A percentile compares a stretch with the other conserved stretches of the same genome.
phyloP scores from a whole-genome alignment of 1,140 invertebrate species.

The Chymomyza costata region DNA sequence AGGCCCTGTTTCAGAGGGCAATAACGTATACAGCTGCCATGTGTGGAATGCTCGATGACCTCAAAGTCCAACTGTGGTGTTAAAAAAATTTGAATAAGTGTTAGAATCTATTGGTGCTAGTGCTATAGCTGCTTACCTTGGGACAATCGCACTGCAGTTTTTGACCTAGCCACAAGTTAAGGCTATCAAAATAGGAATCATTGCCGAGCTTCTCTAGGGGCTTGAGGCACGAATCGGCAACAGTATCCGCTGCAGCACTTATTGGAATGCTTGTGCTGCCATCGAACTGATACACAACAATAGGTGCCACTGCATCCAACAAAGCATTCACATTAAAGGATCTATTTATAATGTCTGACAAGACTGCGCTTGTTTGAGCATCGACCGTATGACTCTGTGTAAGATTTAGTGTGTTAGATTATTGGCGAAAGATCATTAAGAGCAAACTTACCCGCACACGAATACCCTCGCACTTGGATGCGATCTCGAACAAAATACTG shows the following conservation, averaged over 20 bases:
- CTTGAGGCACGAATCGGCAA: slow-evolving; percentile 28
- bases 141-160: slow-evolving; percentile 87
- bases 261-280: slow-evolving; percentile 75
- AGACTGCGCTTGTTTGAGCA: slow-evolving; percentile 52
- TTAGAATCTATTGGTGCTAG: background rate
- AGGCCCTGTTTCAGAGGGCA: slow-evolving; percentile 68
- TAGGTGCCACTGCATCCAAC: slow-evolving; percentile 89
- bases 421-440: background rate
- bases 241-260: slow-evolving; percentile 49
- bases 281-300: slow-evolving; percentile 92
- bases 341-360: slow-evolving; percentile 64
- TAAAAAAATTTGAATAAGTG: background rate
- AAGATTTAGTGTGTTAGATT: background rate
- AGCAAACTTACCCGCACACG: slow-evolving; percentile 81
- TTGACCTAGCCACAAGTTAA: slow-evolving; percentile 97
- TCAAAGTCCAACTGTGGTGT: slow-evolving; percentile 63
- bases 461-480: slow-evolving; percentile 83
- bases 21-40: slow-evolving; percentile 73
- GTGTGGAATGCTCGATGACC: slow-evolving; percentile 70
- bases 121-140: slow-evolving; percentile 47
- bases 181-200: slow-evolving; percentile 89
- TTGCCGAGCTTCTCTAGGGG: slow-evolving; percentile 66
- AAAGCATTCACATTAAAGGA: slow-evolving; percentile 69
- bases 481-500: slow-evolving; percentile 83
- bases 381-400: slow-evolving; percentile 65